These are phyloP conservation scores for Nyctalus aviator DNA, from an alignment of 2,797 vertebrate species.

Conservation along the genomic window DNA sequence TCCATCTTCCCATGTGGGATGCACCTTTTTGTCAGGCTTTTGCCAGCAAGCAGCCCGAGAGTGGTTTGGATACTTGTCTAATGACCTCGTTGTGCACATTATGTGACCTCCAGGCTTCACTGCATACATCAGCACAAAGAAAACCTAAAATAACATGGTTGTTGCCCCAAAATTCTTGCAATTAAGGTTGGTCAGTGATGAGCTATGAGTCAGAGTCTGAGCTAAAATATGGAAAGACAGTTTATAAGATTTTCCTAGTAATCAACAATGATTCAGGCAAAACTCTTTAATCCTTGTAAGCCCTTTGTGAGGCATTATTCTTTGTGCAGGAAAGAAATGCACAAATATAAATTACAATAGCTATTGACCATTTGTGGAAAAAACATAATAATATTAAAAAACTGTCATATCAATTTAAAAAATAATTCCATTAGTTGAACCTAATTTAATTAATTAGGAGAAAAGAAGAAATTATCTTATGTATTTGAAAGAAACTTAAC, in stretches of 20 bases:
- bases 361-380: neutral
- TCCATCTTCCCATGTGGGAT: neutral
- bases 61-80: neutral
- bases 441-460: slow-evolving; percentile 15
- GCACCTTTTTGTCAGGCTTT: neutral
- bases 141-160: neutral
- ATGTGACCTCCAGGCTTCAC: neutral
- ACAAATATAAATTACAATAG: neutral
- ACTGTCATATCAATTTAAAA: neutral
- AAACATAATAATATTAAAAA: neutral
- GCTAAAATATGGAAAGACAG: slow-evolving; percentile 3
- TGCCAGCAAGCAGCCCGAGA: neutral
- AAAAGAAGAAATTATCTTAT: slow-evolving; percentile 1
- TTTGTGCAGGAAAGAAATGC: slow-evolving; percentile 24
- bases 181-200: neutral
- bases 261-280: neutral
- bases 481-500: neutral
- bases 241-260: slow-evolving; percentile 20
- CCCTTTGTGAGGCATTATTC: neutral
- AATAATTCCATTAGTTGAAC: neutral
- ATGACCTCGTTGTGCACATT: neutral
- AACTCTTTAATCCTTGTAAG: slow-evolving; percentile 14
- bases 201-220: slow-evolving; percentile 41
- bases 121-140: neutral
- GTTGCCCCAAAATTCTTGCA: neutral